These are phyloP conservation scores for Epiblema foenella DNA, from an alignment of 2,888 invertebrate genomes.

Conservation along the genomic window DNA sequence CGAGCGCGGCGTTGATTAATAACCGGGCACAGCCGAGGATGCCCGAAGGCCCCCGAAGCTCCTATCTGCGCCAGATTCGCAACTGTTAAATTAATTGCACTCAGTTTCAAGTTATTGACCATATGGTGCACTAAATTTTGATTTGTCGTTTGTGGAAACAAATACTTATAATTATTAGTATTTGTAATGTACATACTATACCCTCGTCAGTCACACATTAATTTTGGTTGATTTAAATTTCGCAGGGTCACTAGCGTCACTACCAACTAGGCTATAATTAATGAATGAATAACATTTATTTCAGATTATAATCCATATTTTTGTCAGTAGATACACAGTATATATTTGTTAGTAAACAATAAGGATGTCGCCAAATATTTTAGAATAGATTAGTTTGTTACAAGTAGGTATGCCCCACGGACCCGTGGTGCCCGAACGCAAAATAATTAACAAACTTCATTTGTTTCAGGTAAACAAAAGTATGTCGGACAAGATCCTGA, in stretches of 20 bases:
- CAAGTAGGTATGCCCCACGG: too few species aligned
- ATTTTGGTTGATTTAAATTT: too few species aligned
- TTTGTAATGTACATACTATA: neutral
- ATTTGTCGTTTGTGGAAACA: constrained; percentile 9
- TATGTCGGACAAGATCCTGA: neutral
- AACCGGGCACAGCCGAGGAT: constrained; percentile 22
- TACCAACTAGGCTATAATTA: too few species aligned
- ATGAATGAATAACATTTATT: too few species aligned
- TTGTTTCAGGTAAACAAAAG: neutral
- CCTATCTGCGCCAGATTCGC: constrained; percentile 38
- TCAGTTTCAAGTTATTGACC: constrained; percentile 15
- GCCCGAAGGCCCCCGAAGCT: constrained; percentile 38
- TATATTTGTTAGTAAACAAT: too few species aligned
- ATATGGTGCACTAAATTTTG: constrained; percentile 10
- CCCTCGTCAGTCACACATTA: too few species aligned
- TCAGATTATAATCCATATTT: too few species aligned
- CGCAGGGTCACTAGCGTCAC: too few species aligned
- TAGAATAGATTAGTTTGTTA: too few species aligned
- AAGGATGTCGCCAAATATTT: too few species aligned
- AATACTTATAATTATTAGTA: neutral
- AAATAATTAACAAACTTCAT: too few species aligned
- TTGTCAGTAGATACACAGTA: too few species aligned
- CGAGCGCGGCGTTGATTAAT: constrained; percentile 40
- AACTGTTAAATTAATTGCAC: constrained; percentile 41
- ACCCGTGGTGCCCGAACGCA: neutral